phyloP scores from a whole-genome alignment of 2,113 vertebrate genomes.

The Phrynosoma platyrhinos region DNA sequence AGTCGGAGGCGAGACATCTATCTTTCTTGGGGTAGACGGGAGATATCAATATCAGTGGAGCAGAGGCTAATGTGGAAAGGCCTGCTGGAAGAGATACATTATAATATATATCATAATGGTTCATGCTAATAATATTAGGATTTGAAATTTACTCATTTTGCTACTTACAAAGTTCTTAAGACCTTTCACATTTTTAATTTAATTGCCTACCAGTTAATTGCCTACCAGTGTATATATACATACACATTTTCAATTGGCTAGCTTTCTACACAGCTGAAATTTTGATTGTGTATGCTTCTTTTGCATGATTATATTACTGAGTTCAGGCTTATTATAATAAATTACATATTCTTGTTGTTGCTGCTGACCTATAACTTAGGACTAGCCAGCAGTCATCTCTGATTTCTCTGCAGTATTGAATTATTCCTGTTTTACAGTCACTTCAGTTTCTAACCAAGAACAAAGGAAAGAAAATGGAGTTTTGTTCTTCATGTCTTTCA shows the following conservation, averaged over 20 bases:
- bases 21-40: no score
- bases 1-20: no score
- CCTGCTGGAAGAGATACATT: no score
- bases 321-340: constrained; percentile 66
- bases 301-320: constrained; percentile 54
- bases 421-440: fast-evolving
- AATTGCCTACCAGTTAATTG: neutral
- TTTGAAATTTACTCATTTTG: constrained; percentile 6
- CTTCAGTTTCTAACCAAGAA: neutral
- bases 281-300: constrained; percentile 10
- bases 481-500: neutral
- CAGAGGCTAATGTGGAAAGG: no score
- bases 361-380: constrained; percentile 14
- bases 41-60: no score
- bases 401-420: neutral
- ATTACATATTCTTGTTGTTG: constrained; percentile 17
- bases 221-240: no score
- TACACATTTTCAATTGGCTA: neutral
- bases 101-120: neutral
- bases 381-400: neutral
- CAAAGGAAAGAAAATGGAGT: neutral
- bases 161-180: neutral
- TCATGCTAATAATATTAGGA: neutral
- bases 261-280: neutral
- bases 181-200: neutral